A percentile compares a stretch with the other conserved stretches of the same genome.
Conservation (phyloP, 2,888 invertebrate genomes). For the Ormyrus rosae region DNA sequence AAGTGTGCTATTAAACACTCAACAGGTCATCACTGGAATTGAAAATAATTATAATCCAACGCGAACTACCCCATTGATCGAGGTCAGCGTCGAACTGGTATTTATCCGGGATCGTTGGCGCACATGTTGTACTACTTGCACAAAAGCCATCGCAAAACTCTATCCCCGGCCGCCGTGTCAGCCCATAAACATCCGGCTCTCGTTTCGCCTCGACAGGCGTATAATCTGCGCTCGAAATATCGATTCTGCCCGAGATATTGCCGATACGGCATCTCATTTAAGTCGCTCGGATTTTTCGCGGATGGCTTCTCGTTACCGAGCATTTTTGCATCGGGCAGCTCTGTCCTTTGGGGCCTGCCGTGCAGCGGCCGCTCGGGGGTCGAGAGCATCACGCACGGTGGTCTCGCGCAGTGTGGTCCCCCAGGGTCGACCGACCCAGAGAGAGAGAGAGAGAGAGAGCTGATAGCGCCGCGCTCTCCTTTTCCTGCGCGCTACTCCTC, state of each 20-base stretch:
- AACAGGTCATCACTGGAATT: too few relatives aligned
- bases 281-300: slow-evolving; percentile 19
- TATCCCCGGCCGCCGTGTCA: too few relatives aligned
- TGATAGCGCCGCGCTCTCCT: slow-evolving; percentile 63
- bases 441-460: slow-evolving; percentile 32
- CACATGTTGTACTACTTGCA: too few relatives aligned
- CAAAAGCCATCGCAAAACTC: too few relatives aligned
- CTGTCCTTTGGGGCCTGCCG: slow-evolving; percentile 5
- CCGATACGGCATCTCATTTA: too few relatives aligned
- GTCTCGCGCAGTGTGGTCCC: slow-evolving; percentile 74
- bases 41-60: too few relatives aligned
- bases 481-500: slow-evolving; percentile 30
- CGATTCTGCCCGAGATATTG: neutral
- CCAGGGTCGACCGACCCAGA: slow-evolving; percentile 60
- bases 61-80: too few relatives aligned
- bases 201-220: neutral
- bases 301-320: slow-evolving; percentile 32
- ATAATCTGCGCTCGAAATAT: neutral
- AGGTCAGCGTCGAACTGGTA: too few relatives aligned
- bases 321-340: slow-evolving; percentile 6
- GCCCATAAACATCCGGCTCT: too few relatives aligned
- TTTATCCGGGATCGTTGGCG: too few relatives aligned
- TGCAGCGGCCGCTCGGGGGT: slow-evolving; percentile 22
- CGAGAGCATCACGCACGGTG: slow-evolving; percentile 70
- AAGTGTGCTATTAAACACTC: too few relatives aligned